Base-by-base conservation (phyloP, 2,888 invertebrate species). In the Adela reaumurella region DNA sequence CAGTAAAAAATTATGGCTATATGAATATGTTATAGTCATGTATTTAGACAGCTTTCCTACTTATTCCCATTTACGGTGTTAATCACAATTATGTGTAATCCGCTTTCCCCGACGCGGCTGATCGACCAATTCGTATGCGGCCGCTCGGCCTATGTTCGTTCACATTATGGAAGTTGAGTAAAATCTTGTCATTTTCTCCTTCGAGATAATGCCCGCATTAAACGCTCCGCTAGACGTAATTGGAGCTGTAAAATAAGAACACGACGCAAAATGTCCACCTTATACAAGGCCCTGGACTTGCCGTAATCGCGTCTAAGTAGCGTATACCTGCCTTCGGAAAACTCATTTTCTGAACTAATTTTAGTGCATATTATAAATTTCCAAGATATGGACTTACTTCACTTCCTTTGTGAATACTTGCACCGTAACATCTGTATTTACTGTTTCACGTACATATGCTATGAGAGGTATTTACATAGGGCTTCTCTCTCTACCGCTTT, bases 221-320 rank as follows among this genome's bases (percentile, higher is more conserved):
- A 73, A 68, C 68, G 65, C 59, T 58, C 65, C 63, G 65, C 67
- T 68, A 69, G 69, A 67, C 68, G 63, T 72, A 72, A 74, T 73
- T 71, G 70, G 67, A 64, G 64, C 63, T 63, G 62, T 35, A 35
- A 35, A 35, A 35, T 35, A 35, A 35, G 35, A 35, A 35, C 35
- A 35, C 35, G 35, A 35, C 3, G 35, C 11, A 8, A 35, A 35
- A 35, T 35, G 8, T 35, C 14, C 35, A 35, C 35, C 14, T 35
- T 35, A 35, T 35, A 35, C n/a, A 4, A 8, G 35, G 14, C 3
- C 8, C 35, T 35, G 35, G 6, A 14, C 14, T 14, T 3, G 35
- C 35, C 14, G 35, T 35, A 35, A 35, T 35, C 6, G n/a, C 4
- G 8, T 8, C 3, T 14, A 35, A 35, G 35, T 35, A 35, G 35